Percentiles rank a stretch among this genome's conserved stretches.
phyloP scores from a whole-genome alignment of 2,113 vertebrate species.

The Plestiodon gilberti region DNA sequence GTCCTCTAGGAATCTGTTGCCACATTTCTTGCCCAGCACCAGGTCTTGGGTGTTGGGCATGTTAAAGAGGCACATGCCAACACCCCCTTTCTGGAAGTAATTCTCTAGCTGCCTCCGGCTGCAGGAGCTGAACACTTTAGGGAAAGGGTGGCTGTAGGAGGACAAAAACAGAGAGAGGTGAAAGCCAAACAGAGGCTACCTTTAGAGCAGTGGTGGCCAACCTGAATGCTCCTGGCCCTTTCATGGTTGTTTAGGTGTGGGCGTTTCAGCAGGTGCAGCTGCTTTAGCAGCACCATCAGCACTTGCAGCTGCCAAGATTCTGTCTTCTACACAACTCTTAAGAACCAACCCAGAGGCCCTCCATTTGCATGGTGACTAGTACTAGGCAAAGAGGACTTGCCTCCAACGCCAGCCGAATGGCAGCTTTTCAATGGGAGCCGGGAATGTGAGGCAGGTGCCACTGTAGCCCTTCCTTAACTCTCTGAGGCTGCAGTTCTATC shows the following conservation, averaged over 20 bases:
- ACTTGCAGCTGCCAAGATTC: too few relatives aligned
- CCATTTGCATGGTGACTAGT: background rate
- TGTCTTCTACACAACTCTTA: too few relatives aligned
- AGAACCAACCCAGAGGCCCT: too few relatives aligned
- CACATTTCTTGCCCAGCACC: slow-evolving; percentile 85
- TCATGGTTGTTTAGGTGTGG: too few relatives aligned
- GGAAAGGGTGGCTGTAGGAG: slow-evolving; percentile 85
- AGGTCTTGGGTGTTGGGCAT: slow-evolving; percentile 85
- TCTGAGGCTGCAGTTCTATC: too few relatives aligned
- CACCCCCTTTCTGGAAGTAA: slow-evolving; percentile 94
- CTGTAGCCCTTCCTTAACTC: background rate
- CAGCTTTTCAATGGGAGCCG: background rate
- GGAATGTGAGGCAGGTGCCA: background rate
- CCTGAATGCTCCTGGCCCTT: too few relatives aligned
- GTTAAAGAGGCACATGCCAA: slow-evolving; percentile 92
- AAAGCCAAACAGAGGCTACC: background rate
- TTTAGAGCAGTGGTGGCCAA: too few relatives aligned
- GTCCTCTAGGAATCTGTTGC: slow-evolving; percentile 92
- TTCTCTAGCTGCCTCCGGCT: slow-evolving; percentile 89
- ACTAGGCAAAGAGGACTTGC: too few relatives aligned
- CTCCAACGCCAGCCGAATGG: background rate
- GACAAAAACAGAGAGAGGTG: background rate
- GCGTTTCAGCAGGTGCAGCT: too few relatives aligned
- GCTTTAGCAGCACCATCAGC: too few relatives aligned
- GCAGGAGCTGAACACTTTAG: slow-evolving; percentile 91